Conservation (phyloP, 2,888 invertebrate species). For the Cistogaster globosa region DNA sequence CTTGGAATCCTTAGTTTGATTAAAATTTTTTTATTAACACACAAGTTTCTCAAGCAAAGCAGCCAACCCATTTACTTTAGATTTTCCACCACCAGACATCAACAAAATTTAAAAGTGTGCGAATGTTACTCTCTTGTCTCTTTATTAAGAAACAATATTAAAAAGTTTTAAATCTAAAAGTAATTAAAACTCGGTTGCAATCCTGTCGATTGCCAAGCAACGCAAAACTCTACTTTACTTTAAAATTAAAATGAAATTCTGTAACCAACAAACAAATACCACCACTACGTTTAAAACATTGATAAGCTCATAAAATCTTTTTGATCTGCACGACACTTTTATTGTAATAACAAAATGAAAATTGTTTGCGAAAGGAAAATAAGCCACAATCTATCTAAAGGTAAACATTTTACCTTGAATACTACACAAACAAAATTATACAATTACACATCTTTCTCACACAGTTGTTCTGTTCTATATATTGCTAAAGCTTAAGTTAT, state of each 20-base stretch:
- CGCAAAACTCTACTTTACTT: constrained; percentile 11
- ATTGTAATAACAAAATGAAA: neutral
- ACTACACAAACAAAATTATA: constrained; percentile 7
- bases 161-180: neutral
- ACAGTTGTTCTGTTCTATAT: neutral
- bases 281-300: neutral
- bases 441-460: neutral
- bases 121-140: too few relatives aligned
- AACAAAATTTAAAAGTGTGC: too few relatives aligned
- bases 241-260: constrained; percentile 1
- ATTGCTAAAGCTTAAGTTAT: neutral
- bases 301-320: constrained; percentile 20
- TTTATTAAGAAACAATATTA: neutral
- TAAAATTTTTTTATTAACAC: neutral
- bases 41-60: neutral
- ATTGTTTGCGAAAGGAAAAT: neutral
- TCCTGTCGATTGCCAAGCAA: neutral
- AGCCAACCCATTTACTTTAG: neutral
- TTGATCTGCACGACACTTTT: constrained; percentile 4
- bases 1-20: neutral
- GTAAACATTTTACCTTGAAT: constrained; percentile 45
- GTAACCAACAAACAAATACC: neutral
- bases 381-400: neutral
- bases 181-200: constrained; percentile 21
- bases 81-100: too few relatives aligned